Evolutionary conservation across 2,113 vertebrate genomes (phyloP), one percentile per base, ranked within the genome.

Genomic region (Podocnemis expansa): DNA sequence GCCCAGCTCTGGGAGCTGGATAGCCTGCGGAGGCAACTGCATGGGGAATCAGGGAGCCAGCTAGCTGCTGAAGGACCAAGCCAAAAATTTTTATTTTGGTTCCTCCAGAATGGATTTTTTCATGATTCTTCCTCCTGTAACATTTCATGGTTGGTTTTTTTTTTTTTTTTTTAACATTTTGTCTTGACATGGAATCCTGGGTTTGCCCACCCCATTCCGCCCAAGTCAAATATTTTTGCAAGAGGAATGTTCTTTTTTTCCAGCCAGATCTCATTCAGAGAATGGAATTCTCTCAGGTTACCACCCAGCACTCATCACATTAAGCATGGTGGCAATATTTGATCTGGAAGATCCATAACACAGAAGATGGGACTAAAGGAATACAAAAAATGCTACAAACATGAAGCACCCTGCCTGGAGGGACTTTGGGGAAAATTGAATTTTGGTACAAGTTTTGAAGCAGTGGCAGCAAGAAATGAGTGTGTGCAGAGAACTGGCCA

Each of bases 391-490:
- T 54, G 51, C 21, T 83, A n/a, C 54, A 87, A 73, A 13, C 31
- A 79, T 54, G 10, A 79, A 27, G 41, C 47, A 49, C 45, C 25
- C 73, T 83, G 41, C 11, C 25, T 56, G 41, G 27, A 67, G 16
- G 41, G 34, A 14, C 55, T 22, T 16, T 84, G 60, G 76, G 49
- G 67, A 86, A 89, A 70, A 49, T 16, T 89, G 5, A 4, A 22
- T 87, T 88, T 91, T 89, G 86, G 43, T 58, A 81, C 10, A 87
- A 95, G 49, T 21, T 45, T 86, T 78, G 86, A 84, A 84, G 16
- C 31, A 81, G 91, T 86, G 78, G 86, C 81, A 84, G 14, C 31
- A 78, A 91, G 60, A 93, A 88, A 88, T 4, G 12, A 85, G 5
- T 16, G 3, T 29, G 27, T 85, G 29, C 14, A 4, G 34, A 43